These are phyloP conservation scores for Seriola rivoliana DNA, from an alignment of 2,113 vertebrate genomes.

Conservation along the genomic window DNA sequence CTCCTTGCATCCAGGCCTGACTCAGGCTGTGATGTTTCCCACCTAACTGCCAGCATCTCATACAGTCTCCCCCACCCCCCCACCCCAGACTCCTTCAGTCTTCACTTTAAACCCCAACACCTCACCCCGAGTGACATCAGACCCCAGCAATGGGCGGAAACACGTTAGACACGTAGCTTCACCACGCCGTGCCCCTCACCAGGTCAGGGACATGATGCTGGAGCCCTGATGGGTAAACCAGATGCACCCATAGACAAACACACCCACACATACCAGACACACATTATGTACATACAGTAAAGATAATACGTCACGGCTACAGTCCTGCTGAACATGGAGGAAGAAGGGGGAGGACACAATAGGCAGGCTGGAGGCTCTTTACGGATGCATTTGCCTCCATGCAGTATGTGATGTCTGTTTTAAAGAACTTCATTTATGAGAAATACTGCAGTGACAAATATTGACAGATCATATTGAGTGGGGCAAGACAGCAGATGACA, in stretches of 20 bases:
- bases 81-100: constrained; percentile 3
- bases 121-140: constrained; percentile 69
- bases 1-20: constrained; percentile 3
- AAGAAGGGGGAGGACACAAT: constrained; percentile 26
- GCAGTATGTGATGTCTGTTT: too few relatives aligned
- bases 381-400: too few relatives aligned
- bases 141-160: constrained; percentile 61
- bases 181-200: constrained; percentile 40
- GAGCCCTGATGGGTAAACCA: constrained; percentile 79
- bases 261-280: constrained; percentile 30
- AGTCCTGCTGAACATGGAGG: constrained; percentile 5
- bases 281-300: constrained; percentile 26
- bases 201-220: constrained; percentile 54
- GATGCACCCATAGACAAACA: constrained; percentile 65
- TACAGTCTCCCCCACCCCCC: background rate
- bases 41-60: constrained; percentile 20
- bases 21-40: constrained; percentile 19
- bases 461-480: too few relatives aligned
- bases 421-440: too few relatives aligned
- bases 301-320: constrained; percentile 6
- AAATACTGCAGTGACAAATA: too few relatives aligned
- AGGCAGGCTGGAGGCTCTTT: too few relatives aligned
- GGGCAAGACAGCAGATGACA: too few relatives aligned
- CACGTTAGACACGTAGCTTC: constrained; percentile 59
- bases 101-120: constrained; percentile 6